Conservation (phyloP, 2,113 vertebrate genomes). For the Lasiurus cinereus region DNA sequence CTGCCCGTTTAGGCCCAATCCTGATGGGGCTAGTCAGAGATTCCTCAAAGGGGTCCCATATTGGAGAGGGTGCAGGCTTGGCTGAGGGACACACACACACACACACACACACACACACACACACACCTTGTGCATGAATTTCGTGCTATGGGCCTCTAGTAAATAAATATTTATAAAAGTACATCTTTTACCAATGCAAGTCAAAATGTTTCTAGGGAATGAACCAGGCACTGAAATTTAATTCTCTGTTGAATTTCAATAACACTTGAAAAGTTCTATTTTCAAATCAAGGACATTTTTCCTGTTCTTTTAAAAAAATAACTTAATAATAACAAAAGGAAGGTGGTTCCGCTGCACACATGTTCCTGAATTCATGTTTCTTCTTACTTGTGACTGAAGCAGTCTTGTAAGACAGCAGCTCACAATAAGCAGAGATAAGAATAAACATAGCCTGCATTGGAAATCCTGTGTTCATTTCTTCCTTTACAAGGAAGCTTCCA, state of each 20-base stretch:
- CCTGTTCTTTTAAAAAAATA: slow-evolving; percentile 1
- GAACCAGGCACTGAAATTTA: not conserved
- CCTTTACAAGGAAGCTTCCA: not conserved
- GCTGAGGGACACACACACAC: too few relatives aligned
- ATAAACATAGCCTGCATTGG: accelerated
- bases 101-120: too few relatives aligned
- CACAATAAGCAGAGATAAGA: not conserved
- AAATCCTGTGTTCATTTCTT: not conserved
- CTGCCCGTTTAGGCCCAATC: too few relatives aligned
- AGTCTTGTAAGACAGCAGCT: not conserved
- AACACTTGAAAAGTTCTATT: slow-evolving; percentile 1
- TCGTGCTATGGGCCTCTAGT: not conserved
- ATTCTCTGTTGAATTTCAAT: slow-evolving; percentile 26
- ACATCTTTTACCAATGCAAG: slow-evolving; percentile 59
- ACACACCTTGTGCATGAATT: too few relatives aligned
- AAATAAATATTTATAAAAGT: not conserved
- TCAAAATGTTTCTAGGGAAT: slow-evolving; percentile 43
- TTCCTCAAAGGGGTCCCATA: too few relatives aligned
- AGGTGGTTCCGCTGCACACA: not conserved
- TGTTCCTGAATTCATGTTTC: not conserved
- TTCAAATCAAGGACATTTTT: not conserved
- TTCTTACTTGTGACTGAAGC: not conserved
- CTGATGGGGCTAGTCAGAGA: too few relatives aligned
- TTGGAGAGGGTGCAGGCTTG: too few relatives aligned
- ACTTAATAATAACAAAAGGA: slow-evolving; percentile 70